Evolutionary conservation across 2,113 vertebrate genomes (phyloP).

Genomic region (Leptobrachium ailaonicum): DNA sequence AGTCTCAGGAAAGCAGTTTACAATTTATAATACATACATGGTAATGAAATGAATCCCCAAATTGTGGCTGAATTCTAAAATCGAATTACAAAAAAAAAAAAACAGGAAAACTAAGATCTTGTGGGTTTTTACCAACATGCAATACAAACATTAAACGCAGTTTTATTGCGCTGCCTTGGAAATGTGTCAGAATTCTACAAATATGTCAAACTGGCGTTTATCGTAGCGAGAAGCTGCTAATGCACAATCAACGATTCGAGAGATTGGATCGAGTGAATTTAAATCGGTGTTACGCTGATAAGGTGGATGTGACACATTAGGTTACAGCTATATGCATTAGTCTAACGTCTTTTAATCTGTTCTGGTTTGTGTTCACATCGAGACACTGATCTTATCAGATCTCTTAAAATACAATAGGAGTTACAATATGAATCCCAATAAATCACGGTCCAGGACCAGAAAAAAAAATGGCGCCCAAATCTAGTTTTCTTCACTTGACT

Average conservation of each 20-base stretch:
- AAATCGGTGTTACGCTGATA: too few relatives aligned
- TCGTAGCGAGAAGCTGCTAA: neutral
- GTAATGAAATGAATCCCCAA: neutral
- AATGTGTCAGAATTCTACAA: neutral
- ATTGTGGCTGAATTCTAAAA: neutral
- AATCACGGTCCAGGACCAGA: too few relatives aligned
- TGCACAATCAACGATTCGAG: neutral
- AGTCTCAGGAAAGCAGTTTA: slow-evolving; percentile 3
- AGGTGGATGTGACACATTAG: too few relatives aligned
- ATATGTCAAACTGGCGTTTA: neutral
- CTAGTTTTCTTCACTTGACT: too few relatives aligned
- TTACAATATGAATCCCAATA: too few relatives aligned
- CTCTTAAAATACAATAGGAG: too few relatives aligned
- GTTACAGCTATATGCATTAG: too few relatives aligned
- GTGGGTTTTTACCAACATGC: slow-evolving; percentile 5
- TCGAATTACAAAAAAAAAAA: neutral
- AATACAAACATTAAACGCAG: neutral
- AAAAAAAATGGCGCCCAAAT: too few relatives aligned
- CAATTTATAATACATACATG: slow-evolving; percentile 21
- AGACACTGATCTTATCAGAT: too few relatives aligned
- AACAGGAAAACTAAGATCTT: neutral
- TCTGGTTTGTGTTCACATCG: too few relatives aligned
- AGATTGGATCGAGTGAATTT: too few relatives aligned
- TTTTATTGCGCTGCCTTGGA: neutral
- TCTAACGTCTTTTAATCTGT: too few relatives aligned